Evolutionary conservation across 1,140 invertebrate species (phyloP).

Genomic region (Acromyrmex echinatior): DNA sequence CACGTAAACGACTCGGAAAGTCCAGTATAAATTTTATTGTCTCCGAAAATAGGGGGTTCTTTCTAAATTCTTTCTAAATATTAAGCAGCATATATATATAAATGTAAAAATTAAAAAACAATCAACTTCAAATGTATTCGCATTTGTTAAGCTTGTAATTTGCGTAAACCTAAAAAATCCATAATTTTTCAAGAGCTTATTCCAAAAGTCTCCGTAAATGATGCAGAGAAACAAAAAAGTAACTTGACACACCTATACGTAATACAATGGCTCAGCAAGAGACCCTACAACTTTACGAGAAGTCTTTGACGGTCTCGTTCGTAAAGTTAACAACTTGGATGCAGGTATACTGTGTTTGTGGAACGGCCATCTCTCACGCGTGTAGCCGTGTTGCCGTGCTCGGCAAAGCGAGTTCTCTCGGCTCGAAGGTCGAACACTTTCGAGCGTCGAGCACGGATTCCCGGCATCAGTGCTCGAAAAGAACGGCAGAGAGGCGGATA

Average conservation of each 20-base stretch:
- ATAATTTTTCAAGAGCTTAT: background rate
- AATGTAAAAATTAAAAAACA: background rate
- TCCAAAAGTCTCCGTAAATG: background rate
- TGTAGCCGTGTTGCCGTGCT: constrained; percentile 6
- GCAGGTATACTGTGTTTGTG: background rate
- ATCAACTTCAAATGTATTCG: background rate
- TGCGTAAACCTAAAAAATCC: background rate
- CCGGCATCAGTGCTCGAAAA: constrained; percentile 51
- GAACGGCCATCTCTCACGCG: constrained; percentile 11
- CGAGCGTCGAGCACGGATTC: constrained; percentile 27
- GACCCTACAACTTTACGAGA: background rate
- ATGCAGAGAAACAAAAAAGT: background rate
- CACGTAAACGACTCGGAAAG: constrained; percentile 14
- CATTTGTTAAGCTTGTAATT: background rate
- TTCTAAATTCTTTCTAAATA: background rate
- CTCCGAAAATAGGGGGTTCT: background rate
- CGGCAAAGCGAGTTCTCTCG: constrained; percentile 19
- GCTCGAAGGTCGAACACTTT: constrained; percentile 54
- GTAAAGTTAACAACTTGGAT: constrained; percentile 11
- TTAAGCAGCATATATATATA: too few species aligned
- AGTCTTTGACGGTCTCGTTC: background rate
- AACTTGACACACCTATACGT: background rate
- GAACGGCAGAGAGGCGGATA: constrained; percentile 57
- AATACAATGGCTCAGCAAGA: background rate
- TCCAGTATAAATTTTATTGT: background rate